phyloP scores from a whole-genome alignment of 2,888 invertebrate species.

The Aphodius granarius region DNA sequence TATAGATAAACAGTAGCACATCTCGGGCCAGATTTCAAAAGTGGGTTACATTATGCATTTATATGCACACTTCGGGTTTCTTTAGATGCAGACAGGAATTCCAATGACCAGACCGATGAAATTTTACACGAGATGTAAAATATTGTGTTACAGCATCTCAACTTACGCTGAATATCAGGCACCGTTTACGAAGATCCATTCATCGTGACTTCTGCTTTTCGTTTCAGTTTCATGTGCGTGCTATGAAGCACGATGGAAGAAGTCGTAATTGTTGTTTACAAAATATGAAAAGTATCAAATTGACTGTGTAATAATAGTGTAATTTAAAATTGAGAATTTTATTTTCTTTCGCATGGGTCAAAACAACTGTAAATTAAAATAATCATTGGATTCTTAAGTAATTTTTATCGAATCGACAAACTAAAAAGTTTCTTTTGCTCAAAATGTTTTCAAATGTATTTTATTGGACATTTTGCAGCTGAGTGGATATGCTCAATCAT shows the following conservation, averaged over 20 bases:
- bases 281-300: not conserved
- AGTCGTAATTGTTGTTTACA: not conserved
- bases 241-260: not conserved
- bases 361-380: no score
- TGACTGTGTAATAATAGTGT: no score
- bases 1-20: not conserved
- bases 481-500: no score
- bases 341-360: no score
- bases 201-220: not conserved
- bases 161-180: not conserved
- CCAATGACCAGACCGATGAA: not conserved
- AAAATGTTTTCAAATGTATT: no score
- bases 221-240: not conserved
- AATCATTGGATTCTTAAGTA: no score
- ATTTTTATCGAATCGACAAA: no score
- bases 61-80: not conserved
- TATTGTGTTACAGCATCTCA: not conserved
- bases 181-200: not conserved
- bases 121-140: not conserved
- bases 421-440: no score
- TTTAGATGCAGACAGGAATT: not conserved
- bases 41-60: not conserved
- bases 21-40: not conserved
- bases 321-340: no score
- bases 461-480: no score